phyloP scores from a whole-genome alignment of 2,113 vertebrate species.

The Climacteris rufus region DNA sequence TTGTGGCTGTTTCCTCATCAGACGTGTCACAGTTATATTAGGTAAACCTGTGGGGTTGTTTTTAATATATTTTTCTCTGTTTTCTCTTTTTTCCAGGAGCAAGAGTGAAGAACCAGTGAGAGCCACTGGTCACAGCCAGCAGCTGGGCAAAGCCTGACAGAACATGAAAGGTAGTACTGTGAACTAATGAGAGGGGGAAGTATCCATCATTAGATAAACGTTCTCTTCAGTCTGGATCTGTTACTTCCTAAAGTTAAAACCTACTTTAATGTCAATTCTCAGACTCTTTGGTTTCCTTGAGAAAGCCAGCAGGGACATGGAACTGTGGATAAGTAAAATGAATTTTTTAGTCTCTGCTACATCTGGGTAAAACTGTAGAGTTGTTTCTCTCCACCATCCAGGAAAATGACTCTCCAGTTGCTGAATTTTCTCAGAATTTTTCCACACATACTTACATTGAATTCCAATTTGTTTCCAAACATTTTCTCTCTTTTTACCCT shows the following conservation, averaged over 20 bases:
- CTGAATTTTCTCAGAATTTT: neutral
- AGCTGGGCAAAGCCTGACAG: neutral
- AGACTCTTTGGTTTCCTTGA: neutral
- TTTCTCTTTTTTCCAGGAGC: neutral
- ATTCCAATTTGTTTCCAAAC: neutral
- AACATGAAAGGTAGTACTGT: neutral
- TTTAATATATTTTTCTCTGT: neutral
- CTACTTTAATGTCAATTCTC: neutral
- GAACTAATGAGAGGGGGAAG: neutral
- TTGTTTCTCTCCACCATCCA: neutral
- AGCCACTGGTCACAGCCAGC: neutral
- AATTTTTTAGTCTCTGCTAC: neutral
- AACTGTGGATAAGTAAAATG: neutral
- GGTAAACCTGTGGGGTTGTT: fast-evolving
- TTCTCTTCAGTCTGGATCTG: neutral
- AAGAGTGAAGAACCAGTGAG: neutral
- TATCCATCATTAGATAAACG: neutral
- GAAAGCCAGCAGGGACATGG: neutral
- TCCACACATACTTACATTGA: neutral
- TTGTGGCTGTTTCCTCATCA: neutral
- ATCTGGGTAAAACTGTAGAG: neutral
- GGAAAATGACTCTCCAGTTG: neutral
- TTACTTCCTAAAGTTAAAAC: neutral
- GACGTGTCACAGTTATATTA: neutral
- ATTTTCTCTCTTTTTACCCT: neutral